Percentiles rank a stretch among this genome's conserved stretches.
These are phyloP conservation scores for Ptychoptera contaminata DNA, from an alignment of 2,888 invertebrate genomes.

Conservation along the genomic window DNA sequence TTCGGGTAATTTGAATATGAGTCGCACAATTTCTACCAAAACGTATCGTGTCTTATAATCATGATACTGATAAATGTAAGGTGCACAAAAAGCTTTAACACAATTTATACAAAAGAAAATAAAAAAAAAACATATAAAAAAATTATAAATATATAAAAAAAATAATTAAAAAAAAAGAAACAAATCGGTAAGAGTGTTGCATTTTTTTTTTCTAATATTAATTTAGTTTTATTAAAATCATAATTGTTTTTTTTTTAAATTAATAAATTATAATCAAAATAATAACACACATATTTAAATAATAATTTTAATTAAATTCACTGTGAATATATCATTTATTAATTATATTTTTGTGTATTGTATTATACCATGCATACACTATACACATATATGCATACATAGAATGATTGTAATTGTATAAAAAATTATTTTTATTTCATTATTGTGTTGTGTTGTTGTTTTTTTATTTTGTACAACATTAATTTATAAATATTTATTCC, in stretches of 20 bases:
- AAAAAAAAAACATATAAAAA: too few species aligned
- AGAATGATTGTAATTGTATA: not conserved
- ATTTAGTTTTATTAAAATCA: not conserved
- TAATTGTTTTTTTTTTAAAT: not conserved
- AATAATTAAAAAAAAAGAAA: slow-evolving; percentile 1
- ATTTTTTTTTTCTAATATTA: not conserved
- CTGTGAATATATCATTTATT: too few species aligned
- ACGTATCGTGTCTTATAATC: slow-evolving; percentile 3
- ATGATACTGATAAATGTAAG: not conserved
- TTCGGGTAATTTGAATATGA: slow-evolving; percentile 15
- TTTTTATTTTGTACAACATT: not conserved
- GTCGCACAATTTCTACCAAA: slow-evolving; percentile 6
- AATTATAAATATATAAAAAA: not conserved
- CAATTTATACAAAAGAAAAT: too few species aligned
- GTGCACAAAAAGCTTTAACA: not conserved
- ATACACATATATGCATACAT: too few species aligned
- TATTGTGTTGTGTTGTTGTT: not conserved
- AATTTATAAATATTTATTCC: not conserved
- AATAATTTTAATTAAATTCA: too few species aligned
- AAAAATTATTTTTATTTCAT: not conserved
- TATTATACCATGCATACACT: too few species aligned
- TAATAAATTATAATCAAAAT: not conserved
- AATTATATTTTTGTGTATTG: too few species aligned
- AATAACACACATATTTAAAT: too few species aligned
- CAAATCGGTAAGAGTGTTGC: not conserved